A percentile compares a stretch with the other conserved stretches of the same genome.
These are phyloP conservation scores for Clivina fossor DNA, from an alignment of 2,888 invertebrate species.

Conservation along the genomic window DNA sequence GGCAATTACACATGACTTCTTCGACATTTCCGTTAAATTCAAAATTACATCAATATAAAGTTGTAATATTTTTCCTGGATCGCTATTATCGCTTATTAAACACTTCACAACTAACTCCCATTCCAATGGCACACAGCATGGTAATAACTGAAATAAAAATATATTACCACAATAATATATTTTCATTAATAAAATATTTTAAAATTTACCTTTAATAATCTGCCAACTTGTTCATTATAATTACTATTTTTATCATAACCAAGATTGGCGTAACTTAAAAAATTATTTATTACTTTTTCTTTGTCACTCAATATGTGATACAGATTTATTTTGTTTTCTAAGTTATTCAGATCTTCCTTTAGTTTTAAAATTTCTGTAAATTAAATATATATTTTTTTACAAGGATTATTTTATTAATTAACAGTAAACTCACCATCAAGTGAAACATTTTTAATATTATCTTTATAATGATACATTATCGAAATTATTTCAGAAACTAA, in stretches of 20 bases:
- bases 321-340: constrained; percentile 18
- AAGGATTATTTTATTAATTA: no score
- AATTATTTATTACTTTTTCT: constrained; percentile 2
- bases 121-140: constrained; percentile 21
- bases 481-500: constrained; percentile 14
- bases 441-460: no score
- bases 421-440: no score
- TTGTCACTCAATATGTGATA: constrained; percentile 10
- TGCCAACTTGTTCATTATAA: constrained; percentile 28
- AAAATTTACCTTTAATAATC: constrained; percentile 26
- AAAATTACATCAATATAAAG: constrained; percentile 23
- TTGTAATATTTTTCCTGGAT: constrained; percentile 12
- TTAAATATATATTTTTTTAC: constrained; percentile 2
- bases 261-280: constrained; percentile 15
- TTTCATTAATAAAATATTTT: background rate
- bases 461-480: constrained; percentile 17
- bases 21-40: constrained; percentile 29
- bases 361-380: constrained; percentile 16
- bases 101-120: constrained; percentile 18
- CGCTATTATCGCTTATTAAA: constrained; percentile 15
- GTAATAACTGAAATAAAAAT: constrained; percentile 23
- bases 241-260: constrained; percentile 12
- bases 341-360: background rate
- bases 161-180: background rate
- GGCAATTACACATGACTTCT: no score